Percentiles rank a stretch among this genome's conserved stretches.
Conservation (phyloP, 2,888 invertebrate genomes). For the Electrophaes corylata region DNA sequence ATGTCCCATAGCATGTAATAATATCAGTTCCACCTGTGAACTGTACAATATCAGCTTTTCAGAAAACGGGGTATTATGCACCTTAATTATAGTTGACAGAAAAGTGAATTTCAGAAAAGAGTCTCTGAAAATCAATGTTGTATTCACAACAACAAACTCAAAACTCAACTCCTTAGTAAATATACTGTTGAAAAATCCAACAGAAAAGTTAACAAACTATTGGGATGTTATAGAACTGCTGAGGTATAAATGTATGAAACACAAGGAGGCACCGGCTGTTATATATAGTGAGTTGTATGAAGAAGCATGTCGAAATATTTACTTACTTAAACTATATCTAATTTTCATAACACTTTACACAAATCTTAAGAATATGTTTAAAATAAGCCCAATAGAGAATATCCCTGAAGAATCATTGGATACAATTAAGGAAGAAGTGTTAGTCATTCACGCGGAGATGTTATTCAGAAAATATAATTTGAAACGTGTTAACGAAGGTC, state of each 20-base stretch:
- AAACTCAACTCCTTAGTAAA: conserved; percentile 45
- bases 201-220: conserved; percentile 54
- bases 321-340: conserved; percentile 65
- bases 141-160: conserved; percentile 50
- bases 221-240: conserved; percentile 69
- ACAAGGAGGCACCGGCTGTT: conserved; percentile 54
- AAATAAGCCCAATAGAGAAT: conserved; percentile 36
- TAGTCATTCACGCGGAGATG: conserved; percentile 54
- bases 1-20: conserved; percentile 51
- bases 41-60: conserved; percentile 58
- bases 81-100: conserved; percentile 53
- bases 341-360: conserved; percentile 53
- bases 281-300: conserved; percentile 53
- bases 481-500: conserved; percentile 39
- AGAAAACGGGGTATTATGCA: conserved; percentile 53
- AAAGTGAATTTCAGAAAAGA: conserved; percentile 59
- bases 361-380: conserved; percentile 49
- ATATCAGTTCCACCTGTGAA: conserved; percentile 51
- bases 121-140: conserved; percentile 52
- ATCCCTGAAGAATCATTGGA: conserved; percentile 61
- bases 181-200: conserved; percentile 57
- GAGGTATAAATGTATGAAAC: conserved; percentile 60
- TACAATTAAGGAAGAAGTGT: conserved; percentile 60
- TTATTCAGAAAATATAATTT: conserved; percentile 47
- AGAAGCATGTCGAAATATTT: conserved; percentile 52